These are phyloP conservation scores for Taurulus bubalis DNA, from an alignment of 2,113 vertebrate species.

Conservation along the genomic window DNA sequence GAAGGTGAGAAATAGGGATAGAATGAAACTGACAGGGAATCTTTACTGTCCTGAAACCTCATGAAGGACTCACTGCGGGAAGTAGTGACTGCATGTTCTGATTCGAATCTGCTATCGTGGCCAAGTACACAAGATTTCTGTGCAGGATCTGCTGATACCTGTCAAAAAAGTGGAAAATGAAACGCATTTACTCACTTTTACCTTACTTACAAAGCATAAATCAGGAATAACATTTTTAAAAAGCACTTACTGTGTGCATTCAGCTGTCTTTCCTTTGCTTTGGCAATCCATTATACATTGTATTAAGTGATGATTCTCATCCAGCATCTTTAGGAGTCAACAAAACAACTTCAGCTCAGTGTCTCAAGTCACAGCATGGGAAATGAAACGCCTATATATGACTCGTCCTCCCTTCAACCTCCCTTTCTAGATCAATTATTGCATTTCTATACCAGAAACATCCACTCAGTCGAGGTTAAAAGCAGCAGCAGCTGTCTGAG, in stretches of 20 bases:
- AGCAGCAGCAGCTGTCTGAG: background rate
- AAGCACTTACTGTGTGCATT: constrained; percentile 94
- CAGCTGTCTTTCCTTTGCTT: constrained; percentile 96
- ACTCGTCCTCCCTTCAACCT: constrained; percentile 24
- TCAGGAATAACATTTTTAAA: background rate
- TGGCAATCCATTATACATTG: constrained; percentile 99
- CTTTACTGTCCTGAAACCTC: background rate
- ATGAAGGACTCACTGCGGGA: constrained; percentile 89
- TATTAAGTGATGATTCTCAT: constrained; percentile 98
- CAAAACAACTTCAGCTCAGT: constrained; percentile 27
- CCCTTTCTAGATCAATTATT: constrained; percentile 58
- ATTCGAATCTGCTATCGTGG: constrained; percentile 98
- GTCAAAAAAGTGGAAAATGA: constrained; percentile 28
- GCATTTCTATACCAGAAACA: background rate
- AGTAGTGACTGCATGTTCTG: constrained; percentile 98
- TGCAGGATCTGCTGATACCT: constrained; percentile 99
- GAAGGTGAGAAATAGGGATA: background rate
- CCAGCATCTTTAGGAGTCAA: constrained; percentile 89
- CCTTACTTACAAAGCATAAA: background rate
- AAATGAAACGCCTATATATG: constrained; percentile 1
- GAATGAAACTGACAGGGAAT: background rate
- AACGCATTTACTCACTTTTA: background rate
- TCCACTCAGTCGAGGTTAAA: constrained; percentile 6
- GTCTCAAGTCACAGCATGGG: background rate
- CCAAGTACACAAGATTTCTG: constrained; percentile 97